Conservation (phyloP, 2,113 vertebrate species). For the Cacatua alba region DNA sequence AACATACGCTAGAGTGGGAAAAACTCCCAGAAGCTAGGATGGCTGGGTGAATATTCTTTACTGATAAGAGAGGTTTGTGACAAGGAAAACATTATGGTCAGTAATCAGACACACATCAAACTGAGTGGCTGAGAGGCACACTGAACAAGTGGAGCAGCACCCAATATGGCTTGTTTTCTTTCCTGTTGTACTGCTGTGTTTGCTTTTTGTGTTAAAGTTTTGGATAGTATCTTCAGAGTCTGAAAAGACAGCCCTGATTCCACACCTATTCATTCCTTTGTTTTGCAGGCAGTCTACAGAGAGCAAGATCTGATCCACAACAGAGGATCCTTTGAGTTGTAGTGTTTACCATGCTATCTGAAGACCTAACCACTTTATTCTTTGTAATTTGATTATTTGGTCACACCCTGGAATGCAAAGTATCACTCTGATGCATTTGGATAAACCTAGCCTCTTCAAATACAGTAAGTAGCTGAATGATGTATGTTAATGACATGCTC, state of each 20-base stretch:
- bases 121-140: conserved; percentile 18
- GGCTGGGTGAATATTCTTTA: not conserved
- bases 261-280: conserved; percentile 47
- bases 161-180: conserved; percentile 17
- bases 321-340: conserved; percentile 55
- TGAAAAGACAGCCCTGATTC: conserved; percentile 54
- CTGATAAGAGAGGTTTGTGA: not conserved
- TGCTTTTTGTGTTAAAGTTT: conserved; percentile 60
- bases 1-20: not conserved
- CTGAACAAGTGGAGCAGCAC: conserved; percentile 36
- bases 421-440: conserved; percentile 73
- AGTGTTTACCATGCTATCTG: conserved; percentile 55
- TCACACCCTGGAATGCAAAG: conserved; percentile 75
- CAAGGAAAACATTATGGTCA: not conserved
- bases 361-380: conserved; percentile 59
- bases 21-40: not conserved
- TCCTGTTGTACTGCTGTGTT: conserved; percentile 66
- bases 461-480: conserved; percentile 73
- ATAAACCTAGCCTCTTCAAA: conserved; percentile 69
- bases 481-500: conserved; percentile 78
- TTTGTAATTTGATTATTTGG: conserved; percentile 76
- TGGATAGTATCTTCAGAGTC: conserved; percentile 55
- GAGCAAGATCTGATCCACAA: conserved; percentile 7
- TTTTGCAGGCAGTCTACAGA: conserved; percentile 44
- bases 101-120: conserved; percentile 28